Conservation (phyloP, 2,113 vertebrate species). For the Tautogolabrus adspersus region DNA sequence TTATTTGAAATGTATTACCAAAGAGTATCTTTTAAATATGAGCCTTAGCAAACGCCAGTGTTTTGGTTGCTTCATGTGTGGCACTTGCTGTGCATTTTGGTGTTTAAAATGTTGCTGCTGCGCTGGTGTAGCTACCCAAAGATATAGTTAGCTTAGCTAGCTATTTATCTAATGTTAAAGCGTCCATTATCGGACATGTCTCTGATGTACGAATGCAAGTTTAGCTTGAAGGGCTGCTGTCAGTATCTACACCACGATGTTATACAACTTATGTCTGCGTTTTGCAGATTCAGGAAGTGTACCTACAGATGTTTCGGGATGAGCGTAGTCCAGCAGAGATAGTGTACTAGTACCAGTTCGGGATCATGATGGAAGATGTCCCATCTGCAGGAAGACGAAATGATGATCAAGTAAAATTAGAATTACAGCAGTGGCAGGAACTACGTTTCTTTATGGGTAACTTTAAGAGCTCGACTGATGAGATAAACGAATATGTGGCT, state of each 20-base stretch:
- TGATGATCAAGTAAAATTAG: not conserved
- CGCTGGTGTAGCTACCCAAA: not conserved
- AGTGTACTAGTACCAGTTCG: not conserved
- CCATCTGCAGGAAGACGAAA: not conserved
- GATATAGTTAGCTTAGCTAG: slow-evolving; percentile 12
- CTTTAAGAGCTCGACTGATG: no score
- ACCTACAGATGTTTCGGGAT: not conserved
- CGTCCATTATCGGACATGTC: slow-evolving; percentile 55
- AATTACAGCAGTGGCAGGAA: not conserved
- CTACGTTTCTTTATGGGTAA: no score
- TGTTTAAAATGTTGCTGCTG: not conserved
- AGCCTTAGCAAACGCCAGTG: accelerated
- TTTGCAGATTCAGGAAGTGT: no score
- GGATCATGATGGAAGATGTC: not conserved
- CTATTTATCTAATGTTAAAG: slow-evolving; percentile 17
- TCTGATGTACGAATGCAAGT: no score
- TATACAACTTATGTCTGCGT: no score
- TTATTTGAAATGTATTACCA: accelerated
- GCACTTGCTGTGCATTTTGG: not conserved
- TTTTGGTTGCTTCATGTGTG: not conserved
- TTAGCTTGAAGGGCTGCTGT: not conserved
- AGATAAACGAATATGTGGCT: no score
- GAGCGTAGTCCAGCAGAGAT: no score
- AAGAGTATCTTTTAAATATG: not conserved
- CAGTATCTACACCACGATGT: not conserved